Base-by-base conservation (phyloP, 2,797 vertebrate genomes). In the Morus bassanus region DNA sequence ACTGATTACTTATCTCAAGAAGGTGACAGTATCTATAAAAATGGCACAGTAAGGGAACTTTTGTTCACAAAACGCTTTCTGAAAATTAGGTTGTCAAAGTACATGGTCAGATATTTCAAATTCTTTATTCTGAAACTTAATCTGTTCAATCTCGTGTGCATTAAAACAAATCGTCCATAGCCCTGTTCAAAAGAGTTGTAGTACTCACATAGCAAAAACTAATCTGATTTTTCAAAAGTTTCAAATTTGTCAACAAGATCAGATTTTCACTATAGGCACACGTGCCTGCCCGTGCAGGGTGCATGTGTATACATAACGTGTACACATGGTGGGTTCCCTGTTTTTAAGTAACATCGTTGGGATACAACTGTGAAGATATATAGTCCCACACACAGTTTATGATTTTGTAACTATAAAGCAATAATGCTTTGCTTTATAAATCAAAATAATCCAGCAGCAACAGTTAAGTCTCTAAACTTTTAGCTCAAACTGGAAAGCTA, bases 261-360 rank as follows among this genome's bases (percentile, higher is more conserved):
- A 41, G 37, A 48, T 60, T 91, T 91, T 90, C 68, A 68, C 7
- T 41, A 15, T 61, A 80, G 33, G 56, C 25, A 8, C 0, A 6
- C 3, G 4, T 12, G 76, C 37, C 51, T 39, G 46, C 22, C 74
- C 7, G 0, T 9, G 31, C 68, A 80, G 63, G 33, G 27, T 19
- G 13, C 60, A 57, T 3, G 2, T 11, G 35, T 24, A 17, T 10
- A 51, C 14, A 19, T 3, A 11, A 37, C 0, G 0, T 9, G 30
- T 21, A 51, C 7, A 1, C 9, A 3, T 6, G 27, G 74, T 0
- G 3, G 17, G 53, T 9, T 53, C 22, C 18, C 9, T 56, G 39
- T 2, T 85, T 67, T 50, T 45, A 77, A 74, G 37, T 14, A 91
- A 30, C 2, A 0, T 13, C 3, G 0, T 5, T 61, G 57, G 37